These are phyloP conservation scores for Ornithoptera alexandrae DNA, from an alignment of 2,888 invertebrate genomes.

Conservation along the genomic window DNA sequence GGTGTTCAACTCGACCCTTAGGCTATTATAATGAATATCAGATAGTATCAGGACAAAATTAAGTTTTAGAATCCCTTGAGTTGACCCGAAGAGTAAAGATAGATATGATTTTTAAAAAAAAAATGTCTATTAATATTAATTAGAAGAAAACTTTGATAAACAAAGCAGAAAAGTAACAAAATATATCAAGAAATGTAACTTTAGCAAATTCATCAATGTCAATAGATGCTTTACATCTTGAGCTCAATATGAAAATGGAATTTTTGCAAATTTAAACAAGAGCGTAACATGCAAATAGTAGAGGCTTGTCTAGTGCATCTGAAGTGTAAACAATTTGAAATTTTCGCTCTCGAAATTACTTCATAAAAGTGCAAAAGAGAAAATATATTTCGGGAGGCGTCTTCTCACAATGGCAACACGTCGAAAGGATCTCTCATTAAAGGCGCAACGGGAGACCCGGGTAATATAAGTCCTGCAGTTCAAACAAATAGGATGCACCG, in stretches of 20 bases:
- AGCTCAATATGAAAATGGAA: neutral
- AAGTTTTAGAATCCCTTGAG: too few relatives aligned
- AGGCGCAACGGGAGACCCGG: conserved; percentile 38
- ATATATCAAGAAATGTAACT: too few relatives aligned
- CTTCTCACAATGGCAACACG: conserved; percentile 25
- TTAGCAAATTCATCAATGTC: too few relatives aligned
- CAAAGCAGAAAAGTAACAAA: too few relatives aligned
- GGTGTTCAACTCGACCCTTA: too few relatives aligned
- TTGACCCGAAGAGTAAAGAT: too few relatives aligned
- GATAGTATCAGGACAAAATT: too few relatives aligned
- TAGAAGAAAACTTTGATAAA: too few relatives aligned
- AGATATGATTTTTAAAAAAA: too few relatives aligned
- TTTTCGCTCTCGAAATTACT: conserved; percentile 24
- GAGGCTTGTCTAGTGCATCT: conserved; percentile 3
- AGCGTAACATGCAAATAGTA: neutral
- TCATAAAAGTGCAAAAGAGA: conserved; percentile 23
- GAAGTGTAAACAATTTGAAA: conserved; percentile 1
- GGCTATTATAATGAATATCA: too few relatives aligned
- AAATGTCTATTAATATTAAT: too few relatives aligned
- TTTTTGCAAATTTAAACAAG: neutral
- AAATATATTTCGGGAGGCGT: conserved; percentile 24
- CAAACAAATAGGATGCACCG: conserved; percentile 40
- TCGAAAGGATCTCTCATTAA: conserved; percentile 41
- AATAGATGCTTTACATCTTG: neutral
- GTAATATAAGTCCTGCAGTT: conserved; percentile 30